phyloP scores from a whole-genome alignment of 2,888 invertebrate species.

The Pherbina coryleti region DNA sequence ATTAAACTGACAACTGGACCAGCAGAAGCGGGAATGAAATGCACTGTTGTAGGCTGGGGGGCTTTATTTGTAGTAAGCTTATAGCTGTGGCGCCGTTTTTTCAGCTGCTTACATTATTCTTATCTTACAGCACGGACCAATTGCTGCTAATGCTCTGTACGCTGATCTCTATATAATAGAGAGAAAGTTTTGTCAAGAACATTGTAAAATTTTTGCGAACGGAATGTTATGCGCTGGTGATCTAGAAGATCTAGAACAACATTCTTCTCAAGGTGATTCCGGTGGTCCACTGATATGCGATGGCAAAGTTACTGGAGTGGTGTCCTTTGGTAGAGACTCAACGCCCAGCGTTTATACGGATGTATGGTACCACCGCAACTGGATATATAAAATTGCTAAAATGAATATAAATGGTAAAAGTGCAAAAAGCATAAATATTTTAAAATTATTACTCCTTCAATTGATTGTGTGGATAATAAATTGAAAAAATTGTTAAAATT shows the following conservation, averaged over 20 bases:
- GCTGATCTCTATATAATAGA: conserved; percentile 31
- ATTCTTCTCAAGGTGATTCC: conserved; percentile 47
- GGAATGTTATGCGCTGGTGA: conserved; percentile 41
- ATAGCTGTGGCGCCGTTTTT: too few relatives aligned
- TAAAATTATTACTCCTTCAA: too few relatives aligned
- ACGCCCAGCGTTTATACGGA: conserved; percentile 12
- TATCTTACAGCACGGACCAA: conserved; percentile 46
- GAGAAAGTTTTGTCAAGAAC: conserved; percentile 2
- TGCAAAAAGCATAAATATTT: too few relatives aligned
- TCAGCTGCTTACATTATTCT: too few relatives aligned
- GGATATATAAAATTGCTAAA: conserved; percentile 17
- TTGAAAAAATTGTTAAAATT: too few relatives aligned
- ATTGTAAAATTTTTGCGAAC: conserved; percentile 11
- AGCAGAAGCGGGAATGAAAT: background rate
- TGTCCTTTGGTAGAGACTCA: conserved; percentile 31
- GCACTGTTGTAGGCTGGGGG: conserved; percentile 51
- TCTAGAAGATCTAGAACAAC: background rate
- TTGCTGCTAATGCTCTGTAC: conserved; percentile 40
- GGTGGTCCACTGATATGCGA: conserved; percentile 52
- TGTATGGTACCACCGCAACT: conserved; percentile 15
- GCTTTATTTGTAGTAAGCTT: conserved; percentile 46
- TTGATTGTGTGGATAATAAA: too few relatives aligned
- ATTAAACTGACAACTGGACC: background rate
- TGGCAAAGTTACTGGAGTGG: conserved; percentile 43
- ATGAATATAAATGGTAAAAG: too few relatives aligned